Conservation (phyloP, 2,888 invertebrate species). For the Lathronympha strigana region DNA sequence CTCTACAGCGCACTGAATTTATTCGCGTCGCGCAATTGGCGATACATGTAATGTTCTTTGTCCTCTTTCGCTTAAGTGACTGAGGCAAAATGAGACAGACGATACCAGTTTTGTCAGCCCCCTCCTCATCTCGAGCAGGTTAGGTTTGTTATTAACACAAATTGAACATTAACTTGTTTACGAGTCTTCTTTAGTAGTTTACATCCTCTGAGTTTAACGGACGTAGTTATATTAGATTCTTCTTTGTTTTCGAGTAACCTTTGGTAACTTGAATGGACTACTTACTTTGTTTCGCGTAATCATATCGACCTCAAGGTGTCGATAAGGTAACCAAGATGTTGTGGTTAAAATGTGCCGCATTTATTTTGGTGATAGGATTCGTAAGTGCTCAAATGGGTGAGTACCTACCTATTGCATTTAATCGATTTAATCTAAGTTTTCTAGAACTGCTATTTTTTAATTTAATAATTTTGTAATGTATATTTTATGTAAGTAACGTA, state of each 20-base stretch:
- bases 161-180: not conserved
- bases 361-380: not conserved
- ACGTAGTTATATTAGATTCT: not conserved
- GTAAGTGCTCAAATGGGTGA: slow-evolving; percentile 23
- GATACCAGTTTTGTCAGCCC: not conserved
- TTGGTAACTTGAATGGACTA: not conserved
- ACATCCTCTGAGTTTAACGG: not conserved
- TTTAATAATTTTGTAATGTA: no score
- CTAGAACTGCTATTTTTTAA: no score
- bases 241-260: not conserved
- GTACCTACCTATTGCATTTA: not conserved
- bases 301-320: no score
- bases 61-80: not conserved
- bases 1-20: no score
- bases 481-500: no score
- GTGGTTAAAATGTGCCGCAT: not conserved
- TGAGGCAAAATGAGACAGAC: not conserved
- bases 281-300: not conserved
- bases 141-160: not conserved
- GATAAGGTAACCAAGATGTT: not conserved
- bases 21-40: not conserved
- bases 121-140: not conserved
- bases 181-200: not conserved
- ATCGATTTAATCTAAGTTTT: not conserved
- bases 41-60: not conserved